Evolutionary conservation across 2,797 vertebrate species (phyloP).

Genomic region (Okamejei kenojei): DNA sequence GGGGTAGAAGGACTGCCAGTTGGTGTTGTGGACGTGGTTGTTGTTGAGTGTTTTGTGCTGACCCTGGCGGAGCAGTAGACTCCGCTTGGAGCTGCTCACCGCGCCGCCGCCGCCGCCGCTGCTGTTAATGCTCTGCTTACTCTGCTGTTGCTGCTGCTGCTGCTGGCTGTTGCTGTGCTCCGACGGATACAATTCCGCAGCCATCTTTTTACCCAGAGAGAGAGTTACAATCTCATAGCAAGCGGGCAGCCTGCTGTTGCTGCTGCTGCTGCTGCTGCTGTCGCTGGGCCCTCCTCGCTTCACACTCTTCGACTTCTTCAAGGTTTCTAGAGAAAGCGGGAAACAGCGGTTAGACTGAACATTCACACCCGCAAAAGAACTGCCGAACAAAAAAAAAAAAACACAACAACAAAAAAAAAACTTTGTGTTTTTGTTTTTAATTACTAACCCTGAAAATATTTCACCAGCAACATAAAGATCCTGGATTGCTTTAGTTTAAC

Average conservation of each 20-base stretch:
- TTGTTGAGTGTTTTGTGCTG: conserved; percentile 70
- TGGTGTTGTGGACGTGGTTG: conserved; percentile 69
- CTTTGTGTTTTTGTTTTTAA: neutral
- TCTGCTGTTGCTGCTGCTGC: conserved; percentile 59
- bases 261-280: neutral
- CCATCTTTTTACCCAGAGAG: conserved; percentile 80
- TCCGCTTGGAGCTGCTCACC: conserved; percentile 63
- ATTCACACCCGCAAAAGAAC: conserved; percentile 36
- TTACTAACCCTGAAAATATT: conserved; percentile 43
- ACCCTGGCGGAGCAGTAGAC: conserved; percentile 57
- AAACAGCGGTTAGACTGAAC: neutral
- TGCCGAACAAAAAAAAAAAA: neutral
- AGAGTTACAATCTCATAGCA: conserved; percentile 72
- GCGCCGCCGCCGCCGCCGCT: conserved; percentile 67
- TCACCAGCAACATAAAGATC: conserved; percentile 44
- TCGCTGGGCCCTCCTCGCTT: conserved; percentile 45
- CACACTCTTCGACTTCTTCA: conserved; percentile 77
- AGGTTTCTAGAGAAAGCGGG: conserved; percentile 59
- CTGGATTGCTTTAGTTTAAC: conserved; percentile 33
- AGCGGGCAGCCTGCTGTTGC: conserved; percentile 61
- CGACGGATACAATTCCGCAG: conserved; percentile 79
- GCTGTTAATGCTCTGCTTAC: conserved; percentile 65
- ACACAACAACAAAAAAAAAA: neutral
- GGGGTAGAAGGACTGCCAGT: conserved; percentile 82
- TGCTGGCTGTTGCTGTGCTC: conserved; percentile 62